These are phyloP conservation scores for Apogon hyalosoma DNA, from an alignment of 2,797 vertebrate genomes.

Conservation along the genomic window DNA sequence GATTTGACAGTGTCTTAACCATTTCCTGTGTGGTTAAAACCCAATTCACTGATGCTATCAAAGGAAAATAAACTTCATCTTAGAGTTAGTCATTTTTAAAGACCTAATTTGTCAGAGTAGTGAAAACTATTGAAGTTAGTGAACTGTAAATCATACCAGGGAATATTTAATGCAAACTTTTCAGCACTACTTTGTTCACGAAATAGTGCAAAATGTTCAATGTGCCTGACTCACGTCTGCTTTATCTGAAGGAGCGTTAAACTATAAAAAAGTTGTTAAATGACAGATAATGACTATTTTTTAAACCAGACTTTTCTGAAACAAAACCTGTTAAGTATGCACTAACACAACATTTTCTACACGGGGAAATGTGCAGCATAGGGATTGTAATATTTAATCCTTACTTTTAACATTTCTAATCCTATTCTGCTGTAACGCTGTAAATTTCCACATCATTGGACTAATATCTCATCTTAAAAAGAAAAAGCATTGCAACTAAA, in stretches of 20 bases:
- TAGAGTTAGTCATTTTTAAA: slow-evolving; percentile 10
- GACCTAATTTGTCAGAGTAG: slow-evolving; percentile 3
- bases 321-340: too few relatives aligned
- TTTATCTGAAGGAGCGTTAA: slow-evolving; percentile 8
- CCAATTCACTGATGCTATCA: not conserved
- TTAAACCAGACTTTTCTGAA: too few relatives aligned
- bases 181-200: not conserved
- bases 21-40: slow-evolving; percentile 10
- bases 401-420: too few relatives aligned
- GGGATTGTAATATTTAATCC: too few relatives aligned
- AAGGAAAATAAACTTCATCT: not conserved
- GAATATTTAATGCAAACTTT: slow-evolving; percentile 5
- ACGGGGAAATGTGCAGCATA: too few relatives aligned
- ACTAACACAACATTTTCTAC: too few relatives aligned
- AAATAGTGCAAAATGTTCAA: not conserved
- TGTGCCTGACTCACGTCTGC: not conserved
- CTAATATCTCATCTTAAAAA: too few relatives aligned
- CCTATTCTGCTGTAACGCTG: too few relatives aligned
- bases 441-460: too few relatives aligned
- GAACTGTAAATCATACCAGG: not conserved
- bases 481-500: too few relatives aligned
- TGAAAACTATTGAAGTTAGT: slow-evolving; percentile 1
- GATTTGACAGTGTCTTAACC: not conserved
- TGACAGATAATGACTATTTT: too few relatives aligned
- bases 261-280: slow-evolving; percentile 2